phyloP scores from a whole-genome alignment of 2,888 invertebrate species.

The Holacanthella duospinosa region DNA sequence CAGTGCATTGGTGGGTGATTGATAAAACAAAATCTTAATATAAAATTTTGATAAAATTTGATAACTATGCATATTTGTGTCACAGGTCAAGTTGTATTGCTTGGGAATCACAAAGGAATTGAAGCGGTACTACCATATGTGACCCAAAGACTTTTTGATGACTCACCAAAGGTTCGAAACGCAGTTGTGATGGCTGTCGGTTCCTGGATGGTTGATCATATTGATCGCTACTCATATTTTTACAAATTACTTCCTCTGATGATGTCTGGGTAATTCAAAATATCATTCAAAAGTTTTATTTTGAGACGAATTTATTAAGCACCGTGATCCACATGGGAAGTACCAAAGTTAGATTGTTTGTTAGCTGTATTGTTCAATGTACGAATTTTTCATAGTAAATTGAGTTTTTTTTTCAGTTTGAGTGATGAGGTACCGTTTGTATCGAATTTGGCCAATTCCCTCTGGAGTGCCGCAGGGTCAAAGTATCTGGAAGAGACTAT shows the following conservation, averaged over 20 bases:
- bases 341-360: no score
- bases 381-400: no score
- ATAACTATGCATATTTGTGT: slow-evolving; percentile 23
- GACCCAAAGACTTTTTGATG: slow-evolving; percentile 78
- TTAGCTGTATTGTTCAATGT: no score
- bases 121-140: slow-evolving; percentile 65
- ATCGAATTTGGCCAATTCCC: slow-evolving; percentile 50
- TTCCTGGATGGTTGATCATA: slow-evolving; percentile 62
- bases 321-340: no score
- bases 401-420: slow-evolving; percentile 46
- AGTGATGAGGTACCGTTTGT: slow-evolving; percentile 70
- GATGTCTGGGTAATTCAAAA: slow-evolving; percentile 56
- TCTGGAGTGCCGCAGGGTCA: slow-evolving; percentile 64
- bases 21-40: no score
- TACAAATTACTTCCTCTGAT: slow-evolving; percentile 72
- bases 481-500: slow-evolving; percentile 79
- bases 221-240: slow-evolving; percentile 82
- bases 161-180: slow-evolving; percentile 61
- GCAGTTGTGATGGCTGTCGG: slow-evolving; percentile 68
- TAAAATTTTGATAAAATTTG: no score
- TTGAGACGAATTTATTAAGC: not conserved
- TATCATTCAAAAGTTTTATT: not conserved
- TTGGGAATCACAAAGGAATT: slow-evolving; percentile 60
- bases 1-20: slow-evolving; percentile 42
- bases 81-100: slow-evolving; percentile 50